Conservation (phyloP, 1,140 invertebrate genomes). For the Polyergus mexicanus region DNA sequence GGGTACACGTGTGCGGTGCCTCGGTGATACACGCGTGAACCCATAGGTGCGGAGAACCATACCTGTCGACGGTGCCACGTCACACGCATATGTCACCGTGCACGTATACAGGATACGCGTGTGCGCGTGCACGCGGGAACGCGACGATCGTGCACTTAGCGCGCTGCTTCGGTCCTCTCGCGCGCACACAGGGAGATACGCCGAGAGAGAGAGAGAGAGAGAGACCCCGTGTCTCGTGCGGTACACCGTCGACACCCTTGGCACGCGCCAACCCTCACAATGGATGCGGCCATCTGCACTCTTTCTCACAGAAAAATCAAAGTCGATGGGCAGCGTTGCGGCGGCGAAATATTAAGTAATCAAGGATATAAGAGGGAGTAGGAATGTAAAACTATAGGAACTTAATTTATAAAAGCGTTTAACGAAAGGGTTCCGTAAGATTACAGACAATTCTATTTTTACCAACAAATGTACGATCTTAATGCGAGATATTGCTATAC, state of each 20-base stretch:
- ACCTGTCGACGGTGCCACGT: slow-evolving; percentile 31
- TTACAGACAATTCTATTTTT: background rate
- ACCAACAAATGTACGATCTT: background rate
- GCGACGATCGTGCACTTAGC: background rate
- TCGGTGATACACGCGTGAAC: background rate
- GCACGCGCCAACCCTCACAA: slow-evolving; percentile 77
- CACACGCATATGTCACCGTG: background rate
- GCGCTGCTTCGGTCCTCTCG: slow-evolving; percentile 1
- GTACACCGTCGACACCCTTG: slow-evolving; percentile 73
- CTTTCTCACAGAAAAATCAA: slow-evolving; percentile 80
- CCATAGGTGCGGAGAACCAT: background rate
- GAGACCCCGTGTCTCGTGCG: slow-evolving; percentile 62
- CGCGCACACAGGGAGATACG: background rate
- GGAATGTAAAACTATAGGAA: background rate
- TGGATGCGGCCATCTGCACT: slow-evolving; percentile 77
- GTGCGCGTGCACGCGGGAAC: slow-evolving; percentile 18
- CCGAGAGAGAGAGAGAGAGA: background rate
- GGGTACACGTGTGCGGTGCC: background rate
- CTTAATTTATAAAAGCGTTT: background rate
- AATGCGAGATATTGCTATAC: background rate
- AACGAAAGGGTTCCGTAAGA: background rate
- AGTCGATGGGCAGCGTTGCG: slow-evolving; percentile 66
- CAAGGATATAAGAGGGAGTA: background rate
- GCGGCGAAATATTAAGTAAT: slow-evolving; percentile 27
- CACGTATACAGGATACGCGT: background rate